phyloP scores from a whole-genome alignment of 2,888 invertebrate genomes.

The Thera obeliscata region DNA sequence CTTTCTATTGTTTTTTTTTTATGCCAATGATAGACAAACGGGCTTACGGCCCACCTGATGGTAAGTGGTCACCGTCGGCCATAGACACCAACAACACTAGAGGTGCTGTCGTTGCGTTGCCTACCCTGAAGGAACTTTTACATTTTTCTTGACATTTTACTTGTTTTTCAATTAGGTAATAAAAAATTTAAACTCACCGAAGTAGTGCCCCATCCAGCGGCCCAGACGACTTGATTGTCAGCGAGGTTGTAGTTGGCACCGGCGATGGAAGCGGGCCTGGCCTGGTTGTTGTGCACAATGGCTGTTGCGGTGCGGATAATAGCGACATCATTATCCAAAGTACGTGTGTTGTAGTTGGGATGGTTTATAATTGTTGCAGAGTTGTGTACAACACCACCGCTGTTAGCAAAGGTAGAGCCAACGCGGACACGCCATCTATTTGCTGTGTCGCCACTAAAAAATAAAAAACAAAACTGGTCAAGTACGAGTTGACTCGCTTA shows the following conservation, averaged over 20 bases:
- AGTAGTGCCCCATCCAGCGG: slow-evolving; percentile 63
- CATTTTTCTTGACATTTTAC: too few species aligned
- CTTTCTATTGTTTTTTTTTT: too few species aligned
- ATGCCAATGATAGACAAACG: too few species aligned
- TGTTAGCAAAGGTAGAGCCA: slow-evolving; percentile 58
- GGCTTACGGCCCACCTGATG: too few species aligned
- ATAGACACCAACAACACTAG: too few species aligned
- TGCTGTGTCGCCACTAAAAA: slow-evolving; percentile 44
- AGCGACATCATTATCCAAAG: slow-evolving; percentile 54
- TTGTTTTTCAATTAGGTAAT: too few species aligned
- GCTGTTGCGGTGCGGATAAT: slow-evolving; percentile 46
- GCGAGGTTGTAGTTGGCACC: slow-evolving; percentile 53
- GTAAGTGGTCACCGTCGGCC: too few species aligned
- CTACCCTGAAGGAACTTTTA: too few species aligned
- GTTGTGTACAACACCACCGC: slow-evolving; percentile 54
- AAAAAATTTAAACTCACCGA: slow-evolving; percentile 46
- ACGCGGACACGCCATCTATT: slow-evolving; percentile 54
- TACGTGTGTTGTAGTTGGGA: slow-evolving; percentile 52
- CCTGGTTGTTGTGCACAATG: slow-evolving; percentile 34
- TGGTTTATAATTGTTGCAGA: slow-evolving; percentile 47
- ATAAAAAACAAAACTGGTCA: neutral
- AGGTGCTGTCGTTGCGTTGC: too few species aligned
- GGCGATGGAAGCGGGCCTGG: slow-evolving; percentile 36
- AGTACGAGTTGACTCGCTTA: too few species aligned
- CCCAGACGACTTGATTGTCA: slow-evolving; percentile 59